Conservation (phyloP, 2,797 vertebrate genomes). For the Rhinella marina region DNA sequence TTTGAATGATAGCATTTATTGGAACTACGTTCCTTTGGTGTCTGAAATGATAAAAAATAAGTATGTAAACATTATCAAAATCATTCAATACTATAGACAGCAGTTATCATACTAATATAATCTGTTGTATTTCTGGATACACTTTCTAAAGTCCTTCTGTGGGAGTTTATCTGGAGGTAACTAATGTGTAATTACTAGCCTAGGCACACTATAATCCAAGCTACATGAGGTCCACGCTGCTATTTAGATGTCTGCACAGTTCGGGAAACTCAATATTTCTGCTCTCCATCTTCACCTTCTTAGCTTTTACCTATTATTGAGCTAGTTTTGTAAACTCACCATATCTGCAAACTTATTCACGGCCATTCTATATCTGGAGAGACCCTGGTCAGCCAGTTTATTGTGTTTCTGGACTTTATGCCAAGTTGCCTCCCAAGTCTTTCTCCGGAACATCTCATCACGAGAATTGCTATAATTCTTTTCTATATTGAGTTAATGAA, state of each 20-base stretch:
- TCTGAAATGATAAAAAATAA: neutral
- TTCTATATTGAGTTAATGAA: neutral
- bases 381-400: constrained; percentile 29
- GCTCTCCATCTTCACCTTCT: too few relatives aligned
- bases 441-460: constrained; percentile 26
- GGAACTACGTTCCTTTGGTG: constrained; percentile 3
- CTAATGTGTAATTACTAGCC: neutral
- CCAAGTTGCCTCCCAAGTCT: constrained; percentile 52
- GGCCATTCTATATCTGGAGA: constrained; percentile 40
- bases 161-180: neutral
- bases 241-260: neutral
- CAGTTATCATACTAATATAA: neutral
- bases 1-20: constrained; percentile 13
- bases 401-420: constrained; percentile 55
- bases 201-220: neutral
- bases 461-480: constrained; percentile 22
- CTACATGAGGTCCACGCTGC: too few relatives aligned
- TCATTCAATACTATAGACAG: neutral
- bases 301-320: neutral
- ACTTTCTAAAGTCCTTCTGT: neutral
- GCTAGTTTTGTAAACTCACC: constrained; percentile 24
- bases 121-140: neutral
- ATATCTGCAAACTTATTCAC: constrained; percentile 55
- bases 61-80: neutral
- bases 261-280: neutral